These are phyloP conservation scores for Apogon talboti DNA, from an alignment of 2,797 vertebrate genomes.

Conservation along the genomic window DNA sequence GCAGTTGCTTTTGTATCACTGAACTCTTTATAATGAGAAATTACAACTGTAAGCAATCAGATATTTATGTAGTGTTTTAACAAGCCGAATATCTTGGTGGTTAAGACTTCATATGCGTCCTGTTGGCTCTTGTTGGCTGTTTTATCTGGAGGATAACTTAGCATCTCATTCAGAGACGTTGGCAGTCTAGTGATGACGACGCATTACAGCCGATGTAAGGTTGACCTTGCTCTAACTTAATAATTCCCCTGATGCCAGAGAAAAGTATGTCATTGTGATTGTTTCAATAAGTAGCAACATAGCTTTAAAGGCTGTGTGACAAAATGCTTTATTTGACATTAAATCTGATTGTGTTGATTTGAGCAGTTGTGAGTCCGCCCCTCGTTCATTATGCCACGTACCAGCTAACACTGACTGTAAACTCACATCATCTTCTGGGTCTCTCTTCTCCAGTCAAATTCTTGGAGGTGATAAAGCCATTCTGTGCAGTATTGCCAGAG, in stretches of 20 bases:
- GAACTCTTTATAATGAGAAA: not conserved
- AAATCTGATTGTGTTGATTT: not conserved
- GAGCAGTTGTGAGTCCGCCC: conserved; percentile 36
- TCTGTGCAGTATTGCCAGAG: conserved; percentile 96
- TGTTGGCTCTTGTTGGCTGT: not conserved
- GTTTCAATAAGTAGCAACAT: not conserved
- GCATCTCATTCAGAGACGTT: conserved; percentile 75
- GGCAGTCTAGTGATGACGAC: conserved; percentile 81
- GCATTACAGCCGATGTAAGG: conserved; percentile 58
- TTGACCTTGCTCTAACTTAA: not conserved
- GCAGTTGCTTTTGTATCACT: conserved; percentile 3
- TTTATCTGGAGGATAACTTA: conserved; percentile 54
- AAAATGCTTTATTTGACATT: not conserved
- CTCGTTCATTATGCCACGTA: conserved; percentile 70
- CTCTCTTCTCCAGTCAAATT: conserved; percentile 91
- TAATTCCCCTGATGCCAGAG: rapidly evolving
- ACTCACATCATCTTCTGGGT: conserved; percentile 1
- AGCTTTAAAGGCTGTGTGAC: rapidly evolving
- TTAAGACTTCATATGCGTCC: not conserved
- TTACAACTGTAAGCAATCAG: not conserved
- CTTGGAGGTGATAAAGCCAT: conserved; percentile 97
- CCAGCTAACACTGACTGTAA: not conserved
- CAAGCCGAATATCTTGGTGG: rapidly evolving
- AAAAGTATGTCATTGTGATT: rapidly evolving
- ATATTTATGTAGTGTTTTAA: rapidly evolving